Evolutionary conservation across 2,113 vertebrate species (phyloP).

Genomic region (Prunella fulvescens): DNA sequence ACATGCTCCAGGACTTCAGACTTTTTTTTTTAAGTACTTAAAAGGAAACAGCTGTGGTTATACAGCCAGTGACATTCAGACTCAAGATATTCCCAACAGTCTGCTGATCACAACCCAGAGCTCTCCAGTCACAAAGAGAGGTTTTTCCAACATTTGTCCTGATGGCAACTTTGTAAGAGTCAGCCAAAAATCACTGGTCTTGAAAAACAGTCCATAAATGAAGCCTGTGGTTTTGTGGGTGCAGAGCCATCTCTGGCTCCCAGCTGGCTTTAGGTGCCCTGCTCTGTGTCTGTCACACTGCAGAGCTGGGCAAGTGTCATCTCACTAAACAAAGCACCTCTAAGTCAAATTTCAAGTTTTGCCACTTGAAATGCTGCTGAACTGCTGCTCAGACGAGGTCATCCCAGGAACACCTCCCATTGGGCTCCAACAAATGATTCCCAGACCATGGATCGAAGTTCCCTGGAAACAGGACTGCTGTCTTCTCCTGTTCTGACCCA

Average conservation of each 20-base stretch:
- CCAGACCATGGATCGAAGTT: not conserved
- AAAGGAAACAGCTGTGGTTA: not conserved
- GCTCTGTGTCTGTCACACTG: not conserved
- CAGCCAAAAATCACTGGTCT: not conserved
- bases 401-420: not conserved
- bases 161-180: not conserved
- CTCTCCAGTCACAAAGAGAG: not conserved
- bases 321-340: not conserved
- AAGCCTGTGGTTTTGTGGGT: not conserved
- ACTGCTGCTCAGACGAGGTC: not conserved
- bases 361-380: not conserved
- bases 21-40: not conserved
- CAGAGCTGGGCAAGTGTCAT: not conserved
- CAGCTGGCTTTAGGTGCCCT: not conserved
- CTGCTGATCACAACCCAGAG: not conserved
- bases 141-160: not conserved
- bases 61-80: not conserved
- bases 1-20: not conserved
- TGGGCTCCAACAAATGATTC: not conserved
- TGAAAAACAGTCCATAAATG: not conserved
- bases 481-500: not conserved
- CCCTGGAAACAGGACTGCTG: not conserved
- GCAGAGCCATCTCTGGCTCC: not conserved
- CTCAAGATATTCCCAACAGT: not conserved
- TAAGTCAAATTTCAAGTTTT: not conserved